Evolutionary conservation across 2,888 invertebrate species (phyloP).

Genomic region (Anaspis maculata): DNA sequence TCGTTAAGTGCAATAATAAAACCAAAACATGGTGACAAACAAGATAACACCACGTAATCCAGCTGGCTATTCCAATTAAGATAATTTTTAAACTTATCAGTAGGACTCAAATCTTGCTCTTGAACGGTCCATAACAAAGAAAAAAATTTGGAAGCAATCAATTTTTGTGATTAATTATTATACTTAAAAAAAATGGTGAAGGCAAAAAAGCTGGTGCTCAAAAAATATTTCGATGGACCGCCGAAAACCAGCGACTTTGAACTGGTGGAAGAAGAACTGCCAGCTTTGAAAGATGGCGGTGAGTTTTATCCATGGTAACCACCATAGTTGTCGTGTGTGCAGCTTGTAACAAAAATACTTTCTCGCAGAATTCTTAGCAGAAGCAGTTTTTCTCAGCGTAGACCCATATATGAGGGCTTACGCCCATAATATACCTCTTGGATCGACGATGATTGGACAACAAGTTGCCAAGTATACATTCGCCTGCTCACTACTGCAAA

Average conservation of each 20-base stretch:
- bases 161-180: too few relatives aligned
- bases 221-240: conserved; percentile 56
- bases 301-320: conserved; percentile 20
- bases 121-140: too few relatives aligned
- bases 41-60: too few relatives aligned
- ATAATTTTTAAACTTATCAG: too few relatives aligned
- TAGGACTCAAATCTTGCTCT: too few relatives aligned
- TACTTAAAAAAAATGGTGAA: conserved; percentile 25
- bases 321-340: neutral
- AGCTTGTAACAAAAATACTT: conserved; percentile 18
- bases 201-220: conserved; percentile 54
- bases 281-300: conserved; percentile 61
- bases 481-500: too few relatives aligned
- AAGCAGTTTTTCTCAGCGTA: conserved; percentile 62
- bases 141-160: too few relatives aligned
- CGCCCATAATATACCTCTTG: conserved; percentile 45
- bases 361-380: conserved; percentile 55
- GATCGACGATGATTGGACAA: conserved; percentile 58
- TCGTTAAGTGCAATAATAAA: too few relatives aligned
- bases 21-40: too few relatives aligned
- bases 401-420: conserved; percentile 66
- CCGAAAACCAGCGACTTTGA: conserved; percentile 58
- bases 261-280: conserved; percentile 59
- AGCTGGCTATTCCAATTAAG: too few relatives aligned
- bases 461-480: conserved; percentile 58